Evolutionary conservation across 2,797 vertebrate genomes (phyloP).

Genomic region (Cynopterus sphinx): DNA sequence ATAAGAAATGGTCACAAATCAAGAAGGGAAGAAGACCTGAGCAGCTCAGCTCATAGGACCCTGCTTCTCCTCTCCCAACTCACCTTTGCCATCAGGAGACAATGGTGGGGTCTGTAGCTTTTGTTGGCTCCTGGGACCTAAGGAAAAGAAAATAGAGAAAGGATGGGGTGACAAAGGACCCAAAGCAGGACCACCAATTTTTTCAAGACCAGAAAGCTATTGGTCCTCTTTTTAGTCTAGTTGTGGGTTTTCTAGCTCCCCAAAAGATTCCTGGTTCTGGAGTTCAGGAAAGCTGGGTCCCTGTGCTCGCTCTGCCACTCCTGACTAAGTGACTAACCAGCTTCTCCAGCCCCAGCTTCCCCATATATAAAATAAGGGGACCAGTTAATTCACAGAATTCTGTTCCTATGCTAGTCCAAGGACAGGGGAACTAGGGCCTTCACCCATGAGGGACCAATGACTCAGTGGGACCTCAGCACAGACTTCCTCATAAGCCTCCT

Average conservation of each 20-base stretch:
- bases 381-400: not conserved
- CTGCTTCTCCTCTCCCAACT: slow-evolving; percentile 49
- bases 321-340: not conserved
- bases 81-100: slow-evolving; percentile 87
- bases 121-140: slow-evolving; percentile 65
- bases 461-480: not conserved
- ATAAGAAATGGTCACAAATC: slow-evolving; percentile 71
- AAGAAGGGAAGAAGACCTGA: not conserved
- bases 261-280: not conserved
- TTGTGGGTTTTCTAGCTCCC: not conserved
- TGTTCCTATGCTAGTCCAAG: not conserved
- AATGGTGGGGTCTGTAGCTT: slow-evolving; percentile 82
- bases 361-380: not conserved
- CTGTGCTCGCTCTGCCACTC: not conserved
- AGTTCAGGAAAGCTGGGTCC: too few species aligned
- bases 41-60: not conserved
- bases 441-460: not conserved
- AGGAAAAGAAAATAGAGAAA: not conserved
- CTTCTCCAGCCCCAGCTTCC: not conserved
- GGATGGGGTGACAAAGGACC: not conserved
- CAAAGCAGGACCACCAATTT: not conserved
- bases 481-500: not conserved
- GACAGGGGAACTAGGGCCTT: not conserved
- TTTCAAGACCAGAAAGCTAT: not conserved
- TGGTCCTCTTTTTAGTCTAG: not conserved